phyloP scores from a whole-genome alignment of 2,797 vertebrate species.

The Microctenopoma steveboyesi region DNA sequence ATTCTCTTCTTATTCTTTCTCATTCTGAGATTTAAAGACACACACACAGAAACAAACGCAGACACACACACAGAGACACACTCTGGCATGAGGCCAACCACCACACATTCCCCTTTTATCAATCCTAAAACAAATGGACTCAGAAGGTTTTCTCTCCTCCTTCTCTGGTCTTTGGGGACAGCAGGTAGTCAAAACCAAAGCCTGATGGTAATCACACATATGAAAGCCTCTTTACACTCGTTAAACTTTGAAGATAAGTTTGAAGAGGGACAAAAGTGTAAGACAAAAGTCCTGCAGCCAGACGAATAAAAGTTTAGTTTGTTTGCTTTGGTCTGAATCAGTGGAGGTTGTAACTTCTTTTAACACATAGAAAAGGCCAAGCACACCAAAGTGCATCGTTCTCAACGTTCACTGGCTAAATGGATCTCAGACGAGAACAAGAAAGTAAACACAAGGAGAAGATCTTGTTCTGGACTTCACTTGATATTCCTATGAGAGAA shows the following conservation, averaged over 20 bases:
- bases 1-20: constrained; percentile 25
- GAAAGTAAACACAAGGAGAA: no score
- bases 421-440: no score
- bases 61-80: constrained; percentile 30
- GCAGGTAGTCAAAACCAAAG: constrained; percentile 49
- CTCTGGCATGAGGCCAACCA: constrained; percentile 53
- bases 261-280: not conserved
- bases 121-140: constrained; percentile 30
- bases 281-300: not conserved
- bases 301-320: no score
- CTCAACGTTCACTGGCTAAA: no score
- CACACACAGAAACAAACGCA: not conserved
- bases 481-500: no score
- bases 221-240: not conserved
- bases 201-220: constrained; percentile 28
- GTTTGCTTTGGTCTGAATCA: no score
- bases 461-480: no score
- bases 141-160: constrained; percentile 11
- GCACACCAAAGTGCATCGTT: not conserved
- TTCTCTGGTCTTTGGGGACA: constrained; percentile 25
- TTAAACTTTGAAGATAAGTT: not conserved
- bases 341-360: not conserved
- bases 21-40: not conserved
- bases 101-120: constrained; percentile 60
- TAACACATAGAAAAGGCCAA: not conserved